Percentiles rank a stretch among this genome's conserved stretches.
Evolutionary conservation across 2,888 invertebrate genomes (phyloP).

Genomic region (Agriopis marginaria): DNA sequence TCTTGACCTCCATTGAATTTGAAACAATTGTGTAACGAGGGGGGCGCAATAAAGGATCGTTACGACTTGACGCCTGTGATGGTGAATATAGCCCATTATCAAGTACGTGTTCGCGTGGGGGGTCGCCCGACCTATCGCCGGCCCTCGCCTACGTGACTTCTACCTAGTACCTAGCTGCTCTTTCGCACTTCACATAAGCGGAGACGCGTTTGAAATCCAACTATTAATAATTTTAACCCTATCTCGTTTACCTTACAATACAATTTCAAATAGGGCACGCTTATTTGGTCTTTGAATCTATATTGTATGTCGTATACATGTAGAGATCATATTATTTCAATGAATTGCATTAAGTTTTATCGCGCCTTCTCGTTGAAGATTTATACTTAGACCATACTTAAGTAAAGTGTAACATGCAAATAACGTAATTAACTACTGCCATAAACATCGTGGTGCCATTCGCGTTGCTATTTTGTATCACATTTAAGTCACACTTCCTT

Average conservation of each 20-base stretch:
- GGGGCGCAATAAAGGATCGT: conserved; percentile 56
- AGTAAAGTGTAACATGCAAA: conserved; percentile 46
- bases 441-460: conserved; percentile 51
- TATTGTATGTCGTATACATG: too few relatives aligned
- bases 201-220: not conserved
- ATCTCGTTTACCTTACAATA: too few relatives aligned
- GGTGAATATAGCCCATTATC: conserved; percentile 78
- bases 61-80: conserved; percentile 59
- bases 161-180: not conserved
- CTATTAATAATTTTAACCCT: too few relatives aligned
- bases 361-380: not conserved
- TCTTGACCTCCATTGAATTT: conserved; percentile 64
- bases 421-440: conserved; percentile 52
- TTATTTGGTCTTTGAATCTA: too few relatives aligned
- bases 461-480: conserved; percentile 49
- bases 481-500: conserved; percentile 44
- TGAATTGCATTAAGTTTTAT: not conserved
- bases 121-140: conserved; percentile 61
- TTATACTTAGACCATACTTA: not conserved
- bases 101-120: conserved; percentile 65
- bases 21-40: conserved; percentile 67
- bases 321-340: too few relatives aligned
- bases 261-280: too few relatives aligned
- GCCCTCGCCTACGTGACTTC: conserved; percentile 46
- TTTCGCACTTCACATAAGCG: not conserved